Base-by-base conservation (phyloP, 2,888 invertebrate genomes). In the Xestia ashworthii region DNA sequence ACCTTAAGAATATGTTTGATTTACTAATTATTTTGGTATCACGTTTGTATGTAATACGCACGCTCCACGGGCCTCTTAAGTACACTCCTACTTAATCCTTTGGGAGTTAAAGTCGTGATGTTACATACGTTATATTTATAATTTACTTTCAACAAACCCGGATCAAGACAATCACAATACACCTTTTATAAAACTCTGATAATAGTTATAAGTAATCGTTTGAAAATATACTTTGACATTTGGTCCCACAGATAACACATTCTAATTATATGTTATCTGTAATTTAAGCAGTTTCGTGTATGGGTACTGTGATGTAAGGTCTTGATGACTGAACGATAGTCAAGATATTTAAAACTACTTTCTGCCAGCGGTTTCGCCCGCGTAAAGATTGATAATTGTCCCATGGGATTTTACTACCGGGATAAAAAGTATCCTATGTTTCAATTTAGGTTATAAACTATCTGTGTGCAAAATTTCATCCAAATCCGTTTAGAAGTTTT, bases 171-270 rank as follows among this genome's bases (percentile, higher is more conserved):
- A 62, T 70, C 62, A 65, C 65, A 80, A 73, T 80, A 81, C 85
- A 84, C 81, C 85, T 85, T 77, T 76, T 53, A 78, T 75, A 73
- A 85, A 85, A 74, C 25, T 48, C 44, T 14, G 85, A 82, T 82
- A 66, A n/a, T 25, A 58, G 22, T 32, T 32, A 32, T 25, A 67
- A 64, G 55, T 78, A 76, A 75, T 82, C 76, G 9, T 82, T 76
- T 66, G 71, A 83, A 83, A 84, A 76, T 76, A 82, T 72, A 85
- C 85, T 76, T 74, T 85, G 85, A 85, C 84, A 74, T 76, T 84
- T 80, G 76, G 53, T 71, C 74, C 5, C 11, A 48, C 41, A 46
- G 82, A 84, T 84, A 84, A 79, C 71, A 68, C 9, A 82, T 76
- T 85, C 78, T 82, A 85, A 84, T 85, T 81, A 78, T 85, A 79